Conservation (phyloP, 64 coral and sea anemone species). For the Montipora sp. region DNA sequence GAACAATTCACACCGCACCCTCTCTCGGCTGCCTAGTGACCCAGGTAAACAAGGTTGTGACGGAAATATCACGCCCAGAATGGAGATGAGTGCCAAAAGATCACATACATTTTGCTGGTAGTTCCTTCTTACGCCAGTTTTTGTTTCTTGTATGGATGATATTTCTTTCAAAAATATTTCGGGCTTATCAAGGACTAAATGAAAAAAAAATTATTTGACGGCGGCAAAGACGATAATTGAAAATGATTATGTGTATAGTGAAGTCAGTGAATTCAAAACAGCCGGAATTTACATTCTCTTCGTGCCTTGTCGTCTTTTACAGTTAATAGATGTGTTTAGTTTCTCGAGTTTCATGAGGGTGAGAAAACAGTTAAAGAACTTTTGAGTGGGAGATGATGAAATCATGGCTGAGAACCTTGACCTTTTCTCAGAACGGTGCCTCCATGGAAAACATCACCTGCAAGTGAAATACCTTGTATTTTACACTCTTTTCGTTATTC, state of each 20-base stretch:
- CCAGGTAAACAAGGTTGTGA: slow-evolving; percentile 20
- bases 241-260: neutral
- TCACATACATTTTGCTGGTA: neutral
- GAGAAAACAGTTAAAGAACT: too few species aligned
- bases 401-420: too few species aligned
- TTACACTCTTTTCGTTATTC: too few species aligned
- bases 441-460: too few species aligned
- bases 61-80: neutral
- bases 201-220: slow-evolving; percentile 8
- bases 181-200: neutral
- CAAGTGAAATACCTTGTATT: too few species aligned
- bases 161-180: neutral
- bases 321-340: too few species aligned
- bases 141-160: neutral
- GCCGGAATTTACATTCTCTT: too few species aligned
- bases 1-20: slow-evolving; percentile 7
- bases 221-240: neutral
- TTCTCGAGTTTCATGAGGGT: too few species aligned
- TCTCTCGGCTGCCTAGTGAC: slow-evolving; percentile 33
- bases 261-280: too few species aligned
- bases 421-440: too few species aligned
- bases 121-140: neutral
- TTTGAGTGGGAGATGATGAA: too few species aligned
- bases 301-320: too few species aligned
- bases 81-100: neutral